Conservation (phyloP, 2,113 vertebrate genomes). For the Hydropotes inermis region DNA sequence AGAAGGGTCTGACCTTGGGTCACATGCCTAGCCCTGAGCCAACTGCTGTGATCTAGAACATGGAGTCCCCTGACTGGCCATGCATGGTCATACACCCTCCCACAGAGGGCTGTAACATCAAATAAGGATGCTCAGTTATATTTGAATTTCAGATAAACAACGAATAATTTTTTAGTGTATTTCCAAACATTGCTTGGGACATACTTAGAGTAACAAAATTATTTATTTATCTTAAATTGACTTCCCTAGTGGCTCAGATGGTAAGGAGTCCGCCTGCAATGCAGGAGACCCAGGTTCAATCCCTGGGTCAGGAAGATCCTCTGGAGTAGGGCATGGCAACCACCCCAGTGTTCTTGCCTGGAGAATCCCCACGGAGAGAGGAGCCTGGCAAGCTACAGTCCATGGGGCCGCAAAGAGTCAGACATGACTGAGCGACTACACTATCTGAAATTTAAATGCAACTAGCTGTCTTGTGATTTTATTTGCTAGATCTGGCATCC, state of each 20-base stretch:
- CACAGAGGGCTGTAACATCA: not conserved
- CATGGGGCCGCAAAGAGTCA: not conserved
- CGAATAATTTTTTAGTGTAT: not conserved
- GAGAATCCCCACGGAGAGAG: not conserved
- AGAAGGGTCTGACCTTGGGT: not conserved
- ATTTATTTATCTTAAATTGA: not conserved
- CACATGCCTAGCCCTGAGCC: not conserved
- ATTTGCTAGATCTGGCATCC: not conserved
- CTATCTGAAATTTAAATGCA: not conserved
- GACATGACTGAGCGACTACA: not conserved
- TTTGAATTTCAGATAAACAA: not conserved
- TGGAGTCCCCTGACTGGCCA: not conserved
- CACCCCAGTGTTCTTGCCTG: not conserved
- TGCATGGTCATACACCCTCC: not conserved
- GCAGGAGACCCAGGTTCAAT: not conserved
- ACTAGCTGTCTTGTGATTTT: not conserved
- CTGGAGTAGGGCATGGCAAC: not conserved
- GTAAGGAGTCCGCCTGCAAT: not conserved
- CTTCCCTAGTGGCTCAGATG: not conserved
- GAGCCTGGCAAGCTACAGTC: not conserved
- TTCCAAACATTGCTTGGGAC: not conserved
- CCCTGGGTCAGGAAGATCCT: not conserved
- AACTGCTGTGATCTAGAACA: not conserved
- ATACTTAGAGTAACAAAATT: not conserved
- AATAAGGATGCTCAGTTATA: not conserved